Evolutionary conservation across 2,113 vertebrate species (phyloP).

Genomic region (Pheucticus melanocephalus): DNA sequence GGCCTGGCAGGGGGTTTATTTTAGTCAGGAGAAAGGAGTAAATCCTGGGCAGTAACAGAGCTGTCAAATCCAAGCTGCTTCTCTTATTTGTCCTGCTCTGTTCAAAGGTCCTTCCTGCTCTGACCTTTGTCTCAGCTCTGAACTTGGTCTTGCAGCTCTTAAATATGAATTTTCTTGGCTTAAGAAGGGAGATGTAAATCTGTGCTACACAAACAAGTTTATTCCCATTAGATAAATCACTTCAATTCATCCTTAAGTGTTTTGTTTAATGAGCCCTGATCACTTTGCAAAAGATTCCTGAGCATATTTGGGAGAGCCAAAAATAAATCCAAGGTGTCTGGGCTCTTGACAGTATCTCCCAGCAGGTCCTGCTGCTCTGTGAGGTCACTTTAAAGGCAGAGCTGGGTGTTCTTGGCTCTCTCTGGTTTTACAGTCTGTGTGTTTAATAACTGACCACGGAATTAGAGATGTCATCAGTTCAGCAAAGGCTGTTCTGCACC

Average conservation of each 20-base stretch:
- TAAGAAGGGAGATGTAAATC: neutral
- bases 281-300: neutral
- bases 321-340: constrained; percentile 23
- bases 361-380: neutral
- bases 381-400: neutral
- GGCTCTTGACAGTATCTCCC: neutral
- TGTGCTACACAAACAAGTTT: neutral
- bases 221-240: neutral
- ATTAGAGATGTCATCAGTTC: neutral
- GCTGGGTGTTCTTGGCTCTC: neutral
- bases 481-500: neutral
- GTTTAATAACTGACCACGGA: neutral
- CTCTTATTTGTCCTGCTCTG: neutral
- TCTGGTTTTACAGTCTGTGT: neutral
- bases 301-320: neutral
- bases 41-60: neutral
- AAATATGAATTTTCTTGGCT: neutral
- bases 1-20: neutral
- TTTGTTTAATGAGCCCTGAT: constrained; percentile 30
- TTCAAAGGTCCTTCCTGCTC: neutral
- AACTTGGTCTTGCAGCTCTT: neutral
- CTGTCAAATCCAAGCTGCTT: neutral
- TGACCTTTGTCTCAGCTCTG: neutral
- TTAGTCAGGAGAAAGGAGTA: neutral
- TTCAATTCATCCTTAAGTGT: constrained; percentile 4